phyloP scores from a whole-genome alignment of 2,113 vertebrate species.

The Periophthalmus modestus region DNA sequence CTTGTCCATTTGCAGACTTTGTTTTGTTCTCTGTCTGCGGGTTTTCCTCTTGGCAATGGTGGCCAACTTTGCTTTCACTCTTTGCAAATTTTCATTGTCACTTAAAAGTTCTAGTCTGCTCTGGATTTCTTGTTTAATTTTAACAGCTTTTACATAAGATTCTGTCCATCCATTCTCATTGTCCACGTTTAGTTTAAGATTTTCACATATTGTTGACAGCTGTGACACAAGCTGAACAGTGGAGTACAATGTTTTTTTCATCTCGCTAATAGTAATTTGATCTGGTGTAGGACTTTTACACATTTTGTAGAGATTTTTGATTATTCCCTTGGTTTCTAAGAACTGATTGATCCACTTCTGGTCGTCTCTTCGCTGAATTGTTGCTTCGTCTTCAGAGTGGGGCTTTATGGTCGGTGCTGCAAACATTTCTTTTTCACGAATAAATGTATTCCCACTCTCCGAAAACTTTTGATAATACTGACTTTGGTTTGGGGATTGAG shows the following conservation, averaged over 20 bases:
- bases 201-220: slow-evolving; percentile 66
- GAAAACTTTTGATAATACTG: neutral
- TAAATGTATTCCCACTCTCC: neutral
- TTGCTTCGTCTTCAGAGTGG: slow-evolving; percentile 25
- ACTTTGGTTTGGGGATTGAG: neutral
- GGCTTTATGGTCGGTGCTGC: neutral
- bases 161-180: slow-evolving; percentile 67
- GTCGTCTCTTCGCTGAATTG: slow-evolving; percentile 55
- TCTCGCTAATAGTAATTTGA: slow-evolving; percentile 12
- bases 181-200: slow-evolving; percentile 64
- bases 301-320: neutral
- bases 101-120: slow-evolving; percentile 62
- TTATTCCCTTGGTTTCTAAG: slow-evolving; percentile 23
- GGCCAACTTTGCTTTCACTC: slow-evolving; percentile 66
- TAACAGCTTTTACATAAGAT: slow-evolving; percentile 40
- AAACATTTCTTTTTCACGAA: neutral
- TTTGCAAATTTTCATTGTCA: slow-evolving; percentile 55
- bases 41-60: slow-evolving; percentile 73
- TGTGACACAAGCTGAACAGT: slow-evolving; percentile 72
- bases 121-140: slow-evolving; percentile 57
- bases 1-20: slow-evolving; percentile 63
- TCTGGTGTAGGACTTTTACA: neutral
- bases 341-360: slow-evolving; percentile 64
- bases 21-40: slow-evolving; percentile 67
- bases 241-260: slow-evolving; percentile 63